Evolutionary conservation across 92 coral and sea anemone genomes (phyloP).

Genomic region (Desmophyllum pertusum): DNA sequence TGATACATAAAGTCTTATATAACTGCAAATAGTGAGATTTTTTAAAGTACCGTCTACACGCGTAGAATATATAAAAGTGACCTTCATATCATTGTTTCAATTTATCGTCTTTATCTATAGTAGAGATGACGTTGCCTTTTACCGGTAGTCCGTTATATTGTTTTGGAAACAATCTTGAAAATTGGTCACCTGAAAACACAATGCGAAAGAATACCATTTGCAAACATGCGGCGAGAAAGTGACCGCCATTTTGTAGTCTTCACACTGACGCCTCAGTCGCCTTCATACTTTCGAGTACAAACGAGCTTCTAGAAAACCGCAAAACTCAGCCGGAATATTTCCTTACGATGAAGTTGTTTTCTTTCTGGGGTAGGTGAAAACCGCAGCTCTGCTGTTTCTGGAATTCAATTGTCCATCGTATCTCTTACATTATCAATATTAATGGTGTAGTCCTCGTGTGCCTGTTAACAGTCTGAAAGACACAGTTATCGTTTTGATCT

Average conservation of each 20-base stretch:
- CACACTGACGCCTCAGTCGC: background rate
- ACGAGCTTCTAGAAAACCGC: constrained; percentile 6
- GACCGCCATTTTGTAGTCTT: background rate
- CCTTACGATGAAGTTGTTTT: background rate
- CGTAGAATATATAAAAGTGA: too few relatives aligned
- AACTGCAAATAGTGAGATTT: background rate
- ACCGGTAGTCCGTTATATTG: background rate
- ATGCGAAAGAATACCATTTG: background rate
- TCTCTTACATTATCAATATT: constrained; percentile 11
- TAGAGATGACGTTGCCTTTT: too few relatives aligned
- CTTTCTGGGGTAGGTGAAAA: constrained; percentile 10
- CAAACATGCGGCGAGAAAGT: background rate
- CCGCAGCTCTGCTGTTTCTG: background rate
- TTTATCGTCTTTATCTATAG: too few relatives aligned
- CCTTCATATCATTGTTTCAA: too few relatives aligned
- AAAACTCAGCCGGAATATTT: background rate
- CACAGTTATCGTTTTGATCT: background rate
- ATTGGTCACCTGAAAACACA: background rate
- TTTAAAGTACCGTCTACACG: too few relatives aligned
- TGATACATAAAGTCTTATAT: background rate
- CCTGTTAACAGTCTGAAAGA: background rate
- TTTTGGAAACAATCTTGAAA: background rate
- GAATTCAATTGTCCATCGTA: background rate
- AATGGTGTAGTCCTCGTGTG: background rate
- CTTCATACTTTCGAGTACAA: background rate